Percentiles rank a stretch among this genome's conserved stretches.
These are phyloP conservation scores for Channallabes apus DNA, from an alignment of 2,797 vertebrate species.

Conservation along the genomic window DNA sequence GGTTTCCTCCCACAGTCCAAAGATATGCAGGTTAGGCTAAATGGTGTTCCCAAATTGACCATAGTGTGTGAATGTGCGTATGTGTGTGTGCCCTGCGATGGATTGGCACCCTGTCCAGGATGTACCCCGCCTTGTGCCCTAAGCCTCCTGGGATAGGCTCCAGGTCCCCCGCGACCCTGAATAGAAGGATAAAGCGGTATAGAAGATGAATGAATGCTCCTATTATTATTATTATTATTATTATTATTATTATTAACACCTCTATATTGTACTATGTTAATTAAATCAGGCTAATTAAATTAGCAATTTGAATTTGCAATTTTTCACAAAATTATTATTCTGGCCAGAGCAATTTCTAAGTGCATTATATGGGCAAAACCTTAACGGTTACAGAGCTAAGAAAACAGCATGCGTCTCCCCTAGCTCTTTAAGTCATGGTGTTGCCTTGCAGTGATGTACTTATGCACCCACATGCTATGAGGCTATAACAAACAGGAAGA, in stretches of 20 bases:
- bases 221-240: too few species aligned
- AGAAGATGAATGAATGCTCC: too few species aligned
- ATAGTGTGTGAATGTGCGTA: too few species aligned
- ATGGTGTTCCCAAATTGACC: too few species aligned
- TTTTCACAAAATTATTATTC: neutral
- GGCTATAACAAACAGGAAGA: constrained; percentile 56
- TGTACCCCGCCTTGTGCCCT: too few species aligned
- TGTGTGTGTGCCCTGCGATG: too few species aligned
- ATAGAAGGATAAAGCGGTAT: too few species aligned
- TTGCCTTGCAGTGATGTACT: constrained; percentile 51
- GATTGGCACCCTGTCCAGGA: too few species aligned
- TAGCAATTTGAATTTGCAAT: neutral
- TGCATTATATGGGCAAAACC: constrained; percentile 11
- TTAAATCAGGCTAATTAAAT: neutral
- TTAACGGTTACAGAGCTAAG: neutral
- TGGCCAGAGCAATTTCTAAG: neutral
- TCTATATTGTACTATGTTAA: neutral
- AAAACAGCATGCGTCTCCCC: constrained; percentile 20
- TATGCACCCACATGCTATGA: constrained; percentile 50
- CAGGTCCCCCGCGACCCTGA: too few species aligned
- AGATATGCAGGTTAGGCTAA: too few species aligned
- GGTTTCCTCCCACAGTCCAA: too few species aligned
- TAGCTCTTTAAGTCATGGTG: constrained; percentile 39
- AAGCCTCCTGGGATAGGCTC: too few species aligned
- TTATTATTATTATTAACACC: neutral